Evolutionary conservation across 2,797 vertebrate genomes (phyloP), one percentile per base, ranked within the genome.

Genomic region (Rhinogobio ventralis): DNA sequence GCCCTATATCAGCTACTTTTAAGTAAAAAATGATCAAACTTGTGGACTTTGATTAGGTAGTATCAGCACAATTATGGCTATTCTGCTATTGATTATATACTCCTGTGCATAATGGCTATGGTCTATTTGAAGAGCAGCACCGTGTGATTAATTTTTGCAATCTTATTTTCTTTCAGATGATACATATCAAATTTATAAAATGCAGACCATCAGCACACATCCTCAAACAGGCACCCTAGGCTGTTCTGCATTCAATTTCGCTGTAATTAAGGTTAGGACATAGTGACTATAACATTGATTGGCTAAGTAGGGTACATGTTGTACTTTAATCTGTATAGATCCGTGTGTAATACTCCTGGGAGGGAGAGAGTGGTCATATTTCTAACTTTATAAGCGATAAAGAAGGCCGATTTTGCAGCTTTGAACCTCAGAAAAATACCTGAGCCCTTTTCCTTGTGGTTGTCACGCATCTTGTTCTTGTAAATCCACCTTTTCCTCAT

Each of bases 251-350:
- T 78, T 87, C 36, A 82, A 64, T 78, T 68, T 64, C 68, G 80
- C 66, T 83, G 49, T 86, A 82, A 86, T 85, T 86, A 68, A 71
- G 46, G 79, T 87, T 85, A 81, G 83, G 42, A 80, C 82, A 85
- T 25, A 46, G 66, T 74, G 68, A 72, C 76, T 86, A 53, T 79
- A 82, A 79, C 85, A 79, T 84, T 51, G 20, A 64, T 75, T 66
- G 20, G 9, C 60, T 85, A 81, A 82, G 74, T 71, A 86, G 57
- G 71, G 79, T 80, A 76, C 77, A 69, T 49, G 53, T 49, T 74
- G 75, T 83, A 76, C 75, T 88, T 75, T 25, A 86, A 83, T 85
- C 85, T 79, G 74, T 80, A 86, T 71, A 62, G 53, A 82, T 80
- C 72, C 64, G 81, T 51, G 39, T 71, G 39, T 84, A 77, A 67